Evolutionary conservation across 1,140 invertebrate species (phyloP).

Genomic region (Ips typographus): DNA sequence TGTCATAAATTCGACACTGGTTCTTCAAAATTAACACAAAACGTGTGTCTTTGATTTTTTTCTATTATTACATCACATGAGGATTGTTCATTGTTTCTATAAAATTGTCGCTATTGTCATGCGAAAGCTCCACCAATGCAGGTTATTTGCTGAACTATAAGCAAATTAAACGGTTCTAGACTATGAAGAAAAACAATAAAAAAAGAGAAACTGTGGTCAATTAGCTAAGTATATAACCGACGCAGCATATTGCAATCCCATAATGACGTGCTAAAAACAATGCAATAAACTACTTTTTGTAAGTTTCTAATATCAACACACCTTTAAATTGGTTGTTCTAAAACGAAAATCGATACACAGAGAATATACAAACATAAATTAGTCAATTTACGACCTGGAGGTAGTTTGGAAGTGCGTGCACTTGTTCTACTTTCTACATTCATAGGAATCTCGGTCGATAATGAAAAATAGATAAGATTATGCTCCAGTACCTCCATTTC

Average conservation of each 20-base stretch:
- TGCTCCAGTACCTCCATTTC: slow-evolving; percentile 38
- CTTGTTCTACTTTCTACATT: slow-evolving; percentile 38
- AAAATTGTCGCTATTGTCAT: slow-evolving; percentile 15
- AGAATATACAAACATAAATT: too few species aligned
- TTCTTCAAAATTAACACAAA: too few species aligned
- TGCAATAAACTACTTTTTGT: background rate
- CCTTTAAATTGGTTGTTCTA: too few species aligned
- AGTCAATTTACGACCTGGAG: background rate
- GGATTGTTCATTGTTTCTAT: slow-evolving; percentile 18
- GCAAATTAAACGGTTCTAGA: slow-evolving; percentile 14
- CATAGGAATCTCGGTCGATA: slow-evolving; percentile 36
- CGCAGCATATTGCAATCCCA: background rate
- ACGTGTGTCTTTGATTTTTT: background rate
- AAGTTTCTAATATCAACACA: too few species aligned
- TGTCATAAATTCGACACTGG: background rate
- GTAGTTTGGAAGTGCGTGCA: slow-evolving; percentile 31
- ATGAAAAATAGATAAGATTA: slow-evolving; percentile 38
- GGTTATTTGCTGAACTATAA: background rate
- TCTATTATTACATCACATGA: slow-evolving; percentile 8
- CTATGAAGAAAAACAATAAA: slow-evolving; percentile 21
- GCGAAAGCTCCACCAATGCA: slow-evolving; percentile 9
- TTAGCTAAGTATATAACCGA: background rate
- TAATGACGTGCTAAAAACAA: background rate
- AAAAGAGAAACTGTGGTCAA: slow-evolving; percentile 20
- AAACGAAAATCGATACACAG: too few species aligned